These are phyloP conservation scores for Prunella strophiata DNA, from an alignment of 2,797 vertebrate species.

Conservation along the genomic window DNA sequence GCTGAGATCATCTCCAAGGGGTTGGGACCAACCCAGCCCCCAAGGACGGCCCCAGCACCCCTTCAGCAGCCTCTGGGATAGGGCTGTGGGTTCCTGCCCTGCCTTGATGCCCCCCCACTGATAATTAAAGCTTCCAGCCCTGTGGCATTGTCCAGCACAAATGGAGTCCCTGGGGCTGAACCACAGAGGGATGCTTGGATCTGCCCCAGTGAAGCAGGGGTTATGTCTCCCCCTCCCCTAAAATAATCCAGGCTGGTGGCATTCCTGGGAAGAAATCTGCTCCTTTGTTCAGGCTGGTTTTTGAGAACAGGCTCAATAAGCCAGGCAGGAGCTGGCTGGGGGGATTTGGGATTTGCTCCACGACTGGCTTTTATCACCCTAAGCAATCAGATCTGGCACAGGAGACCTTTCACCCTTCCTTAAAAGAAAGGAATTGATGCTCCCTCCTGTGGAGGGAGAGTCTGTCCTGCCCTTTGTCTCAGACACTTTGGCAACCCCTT, in stretches of 20 bases:
- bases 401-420: neutral
- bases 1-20: neutral
- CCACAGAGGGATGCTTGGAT: neutral
- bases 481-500: neutral
- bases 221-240: rapidly evolving
- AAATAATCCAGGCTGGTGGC: neutral
- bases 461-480: neutral
- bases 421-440: neutral
- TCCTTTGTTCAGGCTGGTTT: neutral
- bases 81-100: neutral
- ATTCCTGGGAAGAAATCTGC: neutral
- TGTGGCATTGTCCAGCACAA: neutral
- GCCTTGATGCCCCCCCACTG: neutral
- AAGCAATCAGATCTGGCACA: neutral
- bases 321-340: neutral
- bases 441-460: neutral
- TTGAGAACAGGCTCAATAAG: neutral
- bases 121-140: constrained; percentile 22
- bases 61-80: neutral
- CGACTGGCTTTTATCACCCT: neutral
- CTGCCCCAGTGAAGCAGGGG: neutral
- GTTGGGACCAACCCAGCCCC: neutral
- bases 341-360: neutral
- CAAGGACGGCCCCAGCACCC: rapidly evolving
- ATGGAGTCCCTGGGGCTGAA: neutral